Percentiles rank a stretch among this genome's conserved stretches.
These are phyloP conservation scores for Digitonthophagus gazella DNA, from an alignment of 2,888 invertebrate genomes.

Conservation along the genomic window DNA sequence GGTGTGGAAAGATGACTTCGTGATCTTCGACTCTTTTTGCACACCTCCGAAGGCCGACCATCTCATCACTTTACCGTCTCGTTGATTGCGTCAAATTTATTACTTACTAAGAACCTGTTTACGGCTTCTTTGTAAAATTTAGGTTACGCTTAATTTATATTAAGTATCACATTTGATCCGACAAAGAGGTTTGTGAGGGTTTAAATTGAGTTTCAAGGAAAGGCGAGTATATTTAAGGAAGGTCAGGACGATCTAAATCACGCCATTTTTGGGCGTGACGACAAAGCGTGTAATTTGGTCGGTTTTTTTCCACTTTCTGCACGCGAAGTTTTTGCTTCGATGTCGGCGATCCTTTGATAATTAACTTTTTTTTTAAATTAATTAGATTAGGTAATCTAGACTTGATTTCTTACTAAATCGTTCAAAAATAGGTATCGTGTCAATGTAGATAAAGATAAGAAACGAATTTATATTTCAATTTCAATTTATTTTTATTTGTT, in stretches of 20 bases:
- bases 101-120: neutral
- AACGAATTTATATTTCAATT: too few relatives aligned
- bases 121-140: too few relatives aligned
- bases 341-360: neutral
- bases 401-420: too few relatives aligned
- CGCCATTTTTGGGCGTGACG: neutral
- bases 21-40: neutral
- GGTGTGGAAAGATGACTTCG: neutral
- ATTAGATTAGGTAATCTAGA: too few relatives aligned
- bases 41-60: neutral
- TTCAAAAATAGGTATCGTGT: too few relatives aligned
- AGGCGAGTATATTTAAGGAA: neutral
- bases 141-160: too few relatives aligned
- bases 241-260: neutral
- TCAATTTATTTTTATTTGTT: too few relatives aligned
- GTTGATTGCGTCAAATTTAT: neutral
- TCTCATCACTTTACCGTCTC: neutral
- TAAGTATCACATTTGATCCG: too few relatives aligned
- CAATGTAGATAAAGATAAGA: too few relatives aligned
- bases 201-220: neutral
- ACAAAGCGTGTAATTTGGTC: neutral
- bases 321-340: neutral
- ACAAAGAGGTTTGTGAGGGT: too few relatives aligned
- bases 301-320: neutral
- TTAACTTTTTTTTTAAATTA: neutral